phyloP scores from a whole-genome alignment of 2,797 vertebrate species.

The Chaetophractus vellerosus region DNA sequence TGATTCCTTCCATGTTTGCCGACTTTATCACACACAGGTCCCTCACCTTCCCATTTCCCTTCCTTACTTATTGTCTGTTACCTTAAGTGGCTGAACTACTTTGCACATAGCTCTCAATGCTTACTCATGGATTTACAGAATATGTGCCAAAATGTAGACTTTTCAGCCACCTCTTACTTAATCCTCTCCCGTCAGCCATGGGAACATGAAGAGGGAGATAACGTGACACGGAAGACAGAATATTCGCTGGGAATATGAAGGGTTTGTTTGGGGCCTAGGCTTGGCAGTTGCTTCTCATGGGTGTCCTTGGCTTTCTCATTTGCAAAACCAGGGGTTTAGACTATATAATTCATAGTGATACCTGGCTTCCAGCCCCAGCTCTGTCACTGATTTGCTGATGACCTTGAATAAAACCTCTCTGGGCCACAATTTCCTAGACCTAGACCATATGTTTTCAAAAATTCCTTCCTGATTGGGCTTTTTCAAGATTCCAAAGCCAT shows the following conservation, averaged over 20 bases:
- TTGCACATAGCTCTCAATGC: background rate
- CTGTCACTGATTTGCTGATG: background rate
- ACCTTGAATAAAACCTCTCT: background rate
- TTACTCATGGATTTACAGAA: background rate
- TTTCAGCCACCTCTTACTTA: background rate
- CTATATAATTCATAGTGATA: background rate
- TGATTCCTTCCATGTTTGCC: background rate
- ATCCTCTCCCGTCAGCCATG: background rate
- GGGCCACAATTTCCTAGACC: slow-evolving; percentile 7
- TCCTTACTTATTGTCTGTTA: background rate
- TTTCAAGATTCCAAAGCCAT: slow-evolving; percentile 52
- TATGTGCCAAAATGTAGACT: background rate
- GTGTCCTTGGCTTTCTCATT: background rate
- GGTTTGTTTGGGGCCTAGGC: background rate
- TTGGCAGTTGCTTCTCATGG: background rate
- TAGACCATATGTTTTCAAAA: slow-evolving; percentile 46
- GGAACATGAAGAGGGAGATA: background rate
- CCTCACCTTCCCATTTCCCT: background rate
- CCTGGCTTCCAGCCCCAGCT: background rate
- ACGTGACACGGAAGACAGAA: background rate
- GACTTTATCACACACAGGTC: background rate
- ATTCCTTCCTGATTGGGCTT: background rate
- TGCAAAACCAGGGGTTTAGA: background rate
- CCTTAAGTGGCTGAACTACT: background rate
- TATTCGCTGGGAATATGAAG: no score